Evolutionary conservation across 2,888 invertebrate genomes (phyloP).

Genomic region (Erpobdella octoculata): DNA sequence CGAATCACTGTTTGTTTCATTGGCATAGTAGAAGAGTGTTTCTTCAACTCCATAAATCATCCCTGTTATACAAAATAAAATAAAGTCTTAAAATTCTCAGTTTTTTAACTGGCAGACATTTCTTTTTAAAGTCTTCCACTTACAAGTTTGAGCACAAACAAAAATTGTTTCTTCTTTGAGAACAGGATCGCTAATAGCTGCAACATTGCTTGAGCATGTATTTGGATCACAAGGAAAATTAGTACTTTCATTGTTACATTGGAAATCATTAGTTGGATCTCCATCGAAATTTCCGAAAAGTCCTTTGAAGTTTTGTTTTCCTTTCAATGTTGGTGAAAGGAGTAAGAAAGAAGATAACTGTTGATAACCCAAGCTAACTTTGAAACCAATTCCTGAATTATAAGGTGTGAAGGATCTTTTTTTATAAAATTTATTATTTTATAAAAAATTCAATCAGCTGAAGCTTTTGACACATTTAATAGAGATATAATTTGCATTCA

Average conservation of each 20-base stretch:
- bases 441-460: background rate
- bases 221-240: background rate
- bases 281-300: background rate
- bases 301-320: background rate
- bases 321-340: background rate
- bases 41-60: background rate
- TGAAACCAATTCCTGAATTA: conserved; percentile 2
- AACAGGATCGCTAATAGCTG: background rate
- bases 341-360: background rate
- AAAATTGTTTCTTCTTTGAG: background rate
- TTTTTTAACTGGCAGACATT: background rate
- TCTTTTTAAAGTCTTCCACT: background rate
- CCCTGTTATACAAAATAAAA: background rate
- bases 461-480: no score
- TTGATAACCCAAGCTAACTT: background rate
- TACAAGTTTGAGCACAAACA: background rate
- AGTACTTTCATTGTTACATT: background rate
- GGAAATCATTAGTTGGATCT: background rate
- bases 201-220: background rate
- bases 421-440: background rate
- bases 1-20: background rate
- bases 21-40: background rate
- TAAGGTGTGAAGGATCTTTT: background rate
- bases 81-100: background rate
- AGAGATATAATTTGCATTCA: no score